Conservation (phyloP, 2,888 invertebrate genomes). For the Athalia rosae region DNA sequence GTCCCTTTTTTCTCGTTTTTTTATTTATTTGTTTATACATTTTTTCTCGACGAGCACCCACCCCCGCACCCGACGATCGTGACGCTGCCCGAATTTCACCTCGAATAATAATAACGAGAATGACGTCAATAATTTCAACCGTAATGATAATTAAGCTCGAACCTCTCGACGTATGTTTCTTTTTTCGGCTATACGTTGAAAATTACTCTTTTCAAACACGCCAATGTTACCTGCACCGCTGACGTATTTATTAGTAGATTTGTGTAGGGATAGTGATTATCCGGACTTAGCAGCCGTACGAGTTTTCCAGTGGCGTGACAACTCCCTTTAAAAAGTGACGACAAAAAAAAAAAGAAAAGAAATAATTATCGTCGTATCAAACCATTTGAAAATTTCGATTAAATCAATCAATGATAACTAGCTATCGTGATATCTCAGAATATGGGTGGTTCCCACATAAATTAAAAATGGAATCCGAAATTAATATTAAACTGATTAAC, state of each 20-base stretch:
- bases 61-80: neutral
- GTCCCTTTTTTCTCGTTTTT: neutral
- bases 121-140: neutral
- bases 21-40: neutral
- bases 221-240: slow-evolving; percentile 10
- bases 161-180: neutral
- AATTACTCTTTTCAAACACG: slow-evolving; percentile 14
- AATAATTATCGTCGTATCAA: neutral
- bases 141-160: too few species aligned
- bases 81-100: too few species aligned
- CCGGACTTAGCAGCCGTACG: slow-evolving; percentile 41
- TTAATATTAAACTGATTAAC: too few species aligned
- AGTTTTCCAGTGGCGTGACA: slow-evolving; percentile 28
- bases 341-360: too few species aligned
- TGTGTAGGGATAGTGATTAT: slow-evolving; percentile 41
- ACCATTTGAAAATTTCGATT: slow-evolving; percentile 7
- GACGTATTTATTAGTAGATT: slow-evolving; percentile 40
- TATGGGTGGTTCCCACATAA: too few species aligned
- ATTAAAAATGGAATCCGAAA: too few species aligned
- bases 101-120: neutral
- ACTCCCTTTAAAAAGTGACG: slow-evolving; percentile 15
- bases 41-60: neutral
- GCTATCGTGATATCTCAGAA: neutral
- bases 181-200: neutral
- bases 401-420: slow-evolving; percentile 8